A percentile compares a stretch with the other conserved stretches of the same genome.
Conservation (phyloP, 2,888 invertebrate species). For the Trypoxylon attenuatum region DNA sequence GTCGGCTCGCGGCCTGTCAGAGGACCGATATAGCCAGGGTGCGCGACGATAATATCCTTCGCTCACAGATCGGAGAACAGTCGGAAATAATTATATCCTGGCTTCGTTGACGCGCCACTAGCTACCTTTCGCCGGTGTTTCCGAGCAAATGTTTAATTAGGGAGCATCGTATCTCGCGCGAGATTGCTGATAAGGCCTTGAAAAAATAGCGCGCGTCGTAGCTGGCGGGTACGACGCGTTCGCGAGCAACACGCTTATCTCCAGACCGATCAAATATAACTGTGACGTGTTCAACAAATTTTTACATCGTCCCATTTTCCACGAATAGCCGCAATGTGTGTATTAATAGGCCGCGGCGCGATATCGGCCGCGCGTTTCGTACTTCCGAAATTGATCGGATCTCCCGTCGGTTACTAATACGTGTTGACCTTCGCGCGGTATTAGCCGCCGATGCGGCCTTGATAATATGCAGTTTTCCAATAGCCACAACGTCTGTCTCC, state of each 20-base stretch:
- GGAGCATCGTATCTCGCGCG: no score
- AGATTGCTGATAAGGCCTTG: not conserved
- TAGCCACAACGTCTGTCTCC: no score
- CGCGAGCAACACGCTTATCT: slow-evolving; percentile 1
- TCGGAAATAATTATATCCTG: not conserved
- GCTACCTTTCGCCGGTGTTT: not conserved
- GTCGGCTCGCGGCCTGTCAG: no score
- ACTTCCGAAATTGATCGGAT: slow-evolving; percentile 3
- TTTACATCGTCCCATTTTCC: slow-evolving; percentile 31
- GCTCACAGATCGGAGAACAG: not conserved
- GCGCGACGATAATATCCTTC: not conserved
- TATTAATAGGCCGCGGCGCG: slow-evolving; percentile 32
- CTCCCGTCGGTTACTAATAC: not conserved
- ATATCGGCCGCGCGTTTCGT: slow-evolving; percentile 7
- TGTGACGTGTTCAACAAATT: slow-evolving; percentile 20
- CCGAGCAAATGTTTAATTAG: no score
- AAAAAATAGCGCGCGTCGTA: not conserved
- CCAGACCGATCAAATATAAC: slow-evolving; percentile 29
- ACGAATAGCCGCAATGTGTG: slow-evolving; percentile 22
- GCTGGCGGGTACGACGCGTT: not conserved
- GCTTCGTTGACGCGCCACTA: not conserved
- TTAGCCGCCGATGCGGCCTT: slow-evolving; percentile 50
- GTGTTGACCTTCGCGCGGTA: slow-evolving; percentile 31
- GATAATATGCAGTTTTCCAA: slow-evolving; percentile 66
- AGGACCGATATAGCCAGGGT: no score